Base-by-base conservation (phyloP, 2,888 invertebrate species). In the Aphodius sticticus region DNA sequence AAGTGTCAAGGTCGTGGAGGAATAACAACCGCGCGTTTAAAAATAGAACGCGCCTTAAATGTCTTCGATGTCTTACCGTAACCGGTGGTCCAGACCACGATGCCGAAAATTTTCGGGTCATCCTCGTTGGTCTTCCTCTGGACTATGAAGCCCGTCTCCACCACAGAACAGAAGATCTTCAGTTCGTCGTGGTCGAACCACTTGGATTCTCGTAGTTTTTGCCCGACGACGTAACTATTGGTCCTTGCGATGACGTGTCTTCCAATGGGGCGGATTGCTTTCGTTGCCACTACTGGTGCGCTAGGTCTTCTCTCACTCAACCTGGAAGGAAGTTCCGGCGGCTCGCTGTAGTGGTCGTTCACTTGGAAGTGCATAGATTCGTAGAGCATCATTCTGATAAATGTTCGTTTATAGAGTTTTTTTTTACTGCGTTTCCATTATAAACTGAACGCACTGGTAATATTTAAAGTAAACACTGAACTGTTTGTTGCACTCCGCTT, bases 181-280 rank as follows among this genome's bases (percentile, higher is more conserved):
- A 93, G 92, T 89, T 94, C 94, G 85, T 93, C 93, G 84, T 93
- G 92, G 84, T 91, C 92, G 87, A 94, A 94, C 95, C 95, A 95
- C 91, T 94, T 94, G 82, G 94, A 93, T 87, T 94, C 94, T 82
- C 94, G 91, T 83, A 94, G 90, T 86, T 94, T 94, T 87, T 94
- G 94, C 81, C 93, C 93, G 76, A 94, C 93, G 69, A 94, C 93
- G 77, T 93, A 93, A 81, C 93, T 93, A 26, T 81, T 83, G 14
- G 82, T 80, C 53, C 84, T 78, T 7, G 76, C 69, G 1, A 77
- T 69, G 9, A 77, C 26, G 26, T 26, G 26, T 26, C 26, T 26
- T 26, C 26, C 26, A 26, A 26, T 26, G 26, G 26, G 26, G 26
- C 26, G 26, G 26, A 26, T 26, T 26, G 26, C 26, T 26, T 26